Percentiles rank a stretch among this genome's conserved stretches.
These are phyloP conservation scores for Tenthredo mesomela DNA, from an alignment of 2,888 invertebrate species.

Conservation along the genomic window DNA sequence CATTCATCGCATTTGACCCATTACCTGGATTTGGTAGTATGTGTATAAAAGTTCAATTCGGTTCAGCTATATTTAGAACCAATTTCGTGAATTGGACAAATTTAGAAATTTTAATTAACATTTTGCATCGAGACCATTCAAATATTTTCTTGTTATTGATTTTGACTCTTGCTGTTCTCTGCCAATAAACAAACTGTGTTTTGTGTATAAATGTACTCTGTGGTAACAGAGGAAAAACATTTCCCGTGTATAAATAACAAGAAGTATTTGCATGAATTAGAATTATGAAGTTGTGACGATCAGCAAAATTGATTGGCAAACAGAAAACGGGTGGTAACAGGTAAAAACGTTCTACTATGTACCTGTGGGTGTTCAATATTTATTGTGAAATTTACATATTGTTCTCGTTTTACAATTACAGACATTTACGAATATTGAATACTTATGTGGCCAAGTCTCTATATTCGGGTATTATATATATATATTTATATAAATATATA, in stretches of 20 bases:
- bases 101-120: not conserved
- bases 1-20: not conserved
- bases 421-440: conserved; percentile 4
- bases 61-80: not conserved
- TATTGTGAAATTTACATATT: conserved; percentile 1
- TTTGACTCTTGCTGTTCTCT: not conserved
- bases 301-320: not conserved
- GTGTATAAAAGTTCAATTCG: not conserved
- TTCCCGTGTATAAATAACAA: not conserved
- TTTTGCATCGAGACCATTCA: not conserved
- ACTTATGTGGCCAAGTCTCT: not conserved
- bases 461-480: not conserved
- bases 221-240: not conserved
- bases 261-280: not conserved
- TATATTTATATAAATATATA: too few relatives aligned
- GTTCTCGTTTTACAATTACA: not conserved
- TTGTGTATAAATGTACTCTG: not conserved
- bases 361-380: not conserved
- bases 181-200: not conserved
- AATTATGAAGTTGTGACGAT: not conserved
- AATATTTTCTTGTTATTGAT: not conserved
- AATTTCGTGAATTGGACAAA: not conserved
- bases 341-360: not conserved
- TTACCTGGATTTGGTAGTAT: not conserved
- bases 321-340: not conserved